A percentile compares a stretch with the other conserved stretches of the same genome.
Conservation (phyloP, 2,113 vertebrate genomes). For the Cepphus grylle region DNA sequence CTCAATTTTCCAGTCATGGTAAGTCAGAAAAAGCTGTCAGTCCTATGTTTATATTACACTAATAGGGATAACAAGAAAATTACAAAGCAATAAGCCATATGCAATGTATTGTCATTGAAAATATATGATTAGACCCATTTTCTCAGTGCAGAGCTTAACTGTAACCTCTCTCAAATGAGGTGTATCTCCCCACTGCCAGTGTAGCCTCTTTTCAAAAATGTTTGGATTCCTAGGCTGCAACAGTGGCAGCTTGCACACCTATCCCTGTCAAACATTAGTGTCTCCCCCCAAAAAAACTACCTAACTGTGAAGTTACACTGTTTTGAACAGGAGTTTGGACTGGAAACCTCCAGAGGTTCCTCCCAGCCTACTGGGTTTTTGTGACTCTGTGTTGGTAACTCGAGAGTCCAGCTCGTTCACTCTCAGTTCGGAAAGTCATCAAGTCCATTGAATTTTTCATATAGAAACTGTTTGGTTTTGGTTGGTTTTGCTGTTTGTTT, state of each 20-base stretch:
- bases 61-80: constrained; percentile 1
- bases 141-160: neutral
- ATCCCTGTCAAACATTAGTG: neutral
- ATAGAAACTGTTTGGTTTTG: neutral
- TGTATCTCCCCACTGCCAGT: neutral
- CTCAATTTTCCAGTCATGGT: constrained; percentile 33
- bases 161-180: neutral
- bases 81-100: neutral
- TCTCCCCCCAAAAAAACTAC: neutral
- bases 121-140: neutral
- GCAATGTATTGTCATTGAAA: neutral
- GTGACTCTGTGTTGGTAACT: neutral
- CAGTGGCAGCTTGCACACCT: neutral
- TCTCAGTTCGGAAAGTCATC: neutral
- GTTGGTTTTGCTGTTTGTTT: neutral
- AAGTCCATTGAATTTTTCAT: neutral
- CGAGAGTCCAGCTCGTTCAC: neutral
- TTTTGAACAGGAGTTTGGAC: neutral
- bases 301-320: neutral
- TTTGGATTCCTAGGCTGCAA: neutral
- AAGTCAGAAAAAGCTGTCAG: constrained; percentile 27
- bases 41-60: neutral
- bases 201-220: neutral
- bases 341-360: neutral
- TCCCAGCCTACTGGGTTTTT: neutral